Base-by-base conservation (phyloP, 2,797 vertebrate genomes). In the Rhadinocentrus ornatus region DNA sequence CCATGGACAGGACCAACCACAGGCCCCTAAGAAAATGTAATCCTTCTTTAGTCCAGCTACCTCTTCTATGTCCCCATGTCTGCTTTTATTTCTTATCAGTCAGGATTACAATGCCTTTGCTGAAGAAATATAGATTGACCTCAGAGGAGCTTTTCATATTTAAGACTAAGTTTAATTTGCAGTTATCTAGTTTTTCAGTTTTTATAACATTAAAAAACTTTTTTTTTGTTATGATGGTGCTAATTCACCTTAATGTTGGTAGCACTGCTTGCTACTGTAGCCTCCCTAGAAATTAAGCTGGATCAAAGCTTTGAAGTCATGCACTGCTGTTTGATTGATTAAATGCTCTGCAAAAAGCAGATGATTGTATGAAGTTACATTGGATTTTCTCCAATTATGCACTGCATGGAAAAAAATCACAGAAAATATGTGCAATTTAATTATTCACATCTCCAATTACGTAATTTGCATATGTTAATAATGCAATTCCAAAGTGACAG, bases 381-480 rank as follows among this genome's bases (percentile, higher is more conserved):
- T 84, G 87, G 63, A 74, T 39, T 67, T 16, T 77, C 69, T 88
- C 86, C 81, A 77, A 88, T 63, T 80, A 80, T 57, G 80, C 74
- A 46, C 77, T 52, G 84, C 87, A 78, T 72, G 84, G 80, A 91
- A 85, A 92, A n/a, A 90, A 24, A 24, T 86, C 88, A 89, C 81
- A 27, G 65, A 64, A 84, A 81, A 91, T 89, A 52, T 73, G 79
- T 80, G 82, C 91, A 86, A 85, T 93, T 92, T 88, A 85, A 87
- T 89, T 92, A 91, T 93, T 93, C 88, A 88, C 71, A 44, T 91
- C 87, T 84, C 83, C 71, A 77, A 70, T 75, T 71, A 78, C 80
- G 57, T 72, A 85, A 94, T 94, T 94, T 93, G 91, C 93, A 94
- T 93, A 94, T 93, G 89, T 90, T 93, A 93, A 94, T 93, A 83